Evolutionary conservation across 2,888 invertebrate genomes (phyloP).

Genomic region (Agrotis segetum): DNA sequence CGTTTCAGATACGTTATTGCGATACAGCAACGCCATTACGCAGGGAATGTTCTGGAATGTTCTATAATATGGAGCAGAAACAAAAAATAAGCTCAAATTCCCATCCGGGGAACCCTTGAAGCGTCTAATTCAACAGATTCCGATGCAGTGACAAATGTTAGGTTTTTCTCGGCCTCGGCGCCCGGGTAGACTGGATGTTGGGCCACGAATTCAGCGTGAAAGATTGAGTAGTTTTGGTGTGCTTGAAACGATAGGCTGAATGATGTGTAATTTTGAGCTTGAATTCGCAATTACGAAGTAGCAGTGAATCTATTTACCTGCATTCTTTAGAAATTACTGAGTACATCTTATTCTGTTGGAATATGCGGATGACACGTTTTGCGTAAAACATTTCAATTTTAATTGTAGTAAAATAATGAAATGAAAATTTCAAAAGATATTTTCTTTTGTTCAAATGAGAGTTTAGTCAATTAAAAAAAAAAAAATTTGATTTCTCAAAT

Average conservation of each 20-base stretch:
- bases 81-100: constrained; percentile 83
- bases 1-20: constrained; percentile 66
- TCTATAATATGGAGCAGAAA: constrained; percentile 73
- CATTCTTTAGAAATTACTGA: background rate
- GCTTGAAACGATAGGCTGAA: background rate
- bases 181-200: constrained; percentile 68
- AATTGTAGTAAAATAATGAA: too few relatives aligned
- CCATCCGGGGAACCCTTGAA: constrained; percentile 76
- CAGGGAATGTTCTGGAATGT: constrained; percentile 72
- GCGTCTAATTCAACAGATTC: constrained; percentile 89
- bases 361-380: background rate
- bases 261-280: background rate
- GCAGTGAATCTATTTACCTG: too few relatives aligned
- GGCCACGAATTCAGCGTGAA: constrained; percentile 58
- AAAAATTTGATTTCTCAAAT: background rate
- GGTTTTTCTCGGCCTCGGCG: constrained; percentile 80
- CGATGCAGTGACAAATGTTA: constrained; percentile 90
- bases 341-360: background rate
- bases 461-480: too few relatives aligned
- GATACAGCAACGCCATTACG: constrained; percentile 66
- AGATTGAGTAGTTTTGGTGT: background rate
- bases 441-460: background rate
- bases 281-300: background rate
- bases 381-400: background rate
- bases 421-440: too few relatives aligned